A percentile compares a stretch with the other conserved stretches of the same genome.
Evolutionary conservation across 2,888 invertebrate species (phyloP).

Genomic region (Amphipoea oculea): DNA sequence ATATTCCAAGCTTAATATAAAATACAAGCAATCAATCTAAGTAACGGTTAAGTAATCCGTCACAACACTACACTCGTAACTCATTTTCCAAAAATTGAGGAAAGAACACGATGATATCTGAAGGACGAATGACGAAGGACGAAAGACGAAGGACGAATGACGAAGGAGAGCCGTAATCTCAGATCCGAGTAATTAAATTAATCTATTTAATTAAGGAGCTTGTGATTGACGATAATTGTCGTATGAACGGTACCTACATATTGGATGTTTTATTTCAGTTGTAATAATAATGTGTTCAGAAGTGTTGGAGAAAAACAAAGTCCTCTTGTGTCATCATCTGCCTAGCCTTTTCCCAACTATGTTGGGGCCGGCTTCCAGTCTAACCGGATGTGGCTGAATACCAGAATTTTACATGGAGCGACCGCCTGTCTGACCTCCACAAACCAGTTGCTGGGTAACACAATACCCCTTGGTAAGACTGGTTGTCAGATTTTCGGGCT

Average conservation of each 20-base stretch:
- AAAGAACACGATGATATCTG: constrained; percentile 30
- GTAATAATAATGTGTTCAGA: background rate
- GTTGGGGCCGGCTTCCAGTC: background rate
- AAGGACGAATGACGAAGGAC: constrained; percentile 43
- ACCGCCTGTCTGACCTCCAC: too few species aligned
- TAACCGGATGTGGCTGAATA: too few species aligned
- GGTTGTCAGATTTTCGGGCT: too few species aligned
- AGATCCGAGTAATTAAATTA: constrained; percentile 64
- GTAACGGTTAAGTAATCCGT: constrained; percentile 19
- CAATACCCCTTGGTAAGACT: too few species aligned
- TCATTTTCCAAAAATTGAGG: constrained; percentile 41
- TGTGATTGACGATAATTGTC: constrained; percentile 63
- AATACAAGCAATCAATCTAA: constrained; percentile 10
- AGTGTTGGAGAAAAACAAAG: constrained; percentile 4
- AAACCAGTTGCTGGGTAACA: too few species aligned
- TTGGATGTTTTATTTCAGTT: constrained; percentile 28
- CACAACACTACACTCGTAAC: constrained; percentile 24
- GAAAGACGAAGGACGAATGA: constrained; percentile 47
- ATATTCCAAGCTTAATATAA: background rate
- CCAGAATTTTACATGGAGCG: too few species aligned
- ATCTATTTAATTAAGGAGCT: constrained; percentile 62
- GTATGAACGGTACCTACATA: constrained; percentile 32
- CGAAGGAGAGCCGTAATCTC: constrained; percentile 46
- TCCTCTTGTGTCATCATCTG: background rate
- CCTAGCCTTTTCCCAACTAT: background rate